Evolutionary conservation across 2,113 vertebrate species (phyloP).

Genomic region (Myrmophylax atrothorax): DNA sequence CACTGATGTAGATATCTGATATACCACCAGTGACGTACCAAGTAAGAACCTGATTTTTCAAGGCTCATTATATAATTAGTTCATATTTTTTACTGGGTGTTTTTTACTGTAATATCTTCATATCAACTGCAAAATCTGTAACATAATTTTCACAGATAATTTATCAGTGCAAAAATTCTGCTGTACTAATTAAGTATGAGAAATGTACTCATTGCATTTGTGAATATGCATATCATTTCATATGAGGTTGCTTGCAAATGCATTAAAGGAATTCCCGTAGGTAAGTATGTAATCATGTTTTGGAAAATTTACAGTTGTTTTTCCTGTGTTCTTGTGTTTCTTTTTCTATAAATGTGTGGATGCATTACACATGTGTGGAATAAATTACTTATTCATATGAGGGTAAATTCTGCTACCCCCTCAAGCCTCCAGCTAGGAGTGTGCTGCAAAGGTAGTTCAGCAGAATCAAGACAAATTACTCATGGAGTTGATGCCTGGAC

Average conservation of each 20-base stretch:
- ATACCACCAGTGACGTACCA: not conserved
- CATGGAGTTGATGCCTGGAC: not conserved
- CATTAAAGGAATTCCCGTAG: not conserved
- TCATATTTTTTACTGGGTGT: not conserved
- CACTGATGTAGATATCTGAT: conserved; percentile 18
- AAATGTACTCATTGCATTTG: not conserved
- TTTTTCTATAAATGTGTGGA: not conserved
- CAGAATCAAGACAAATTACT: not conserved
- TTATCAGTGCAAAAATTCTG: conserved; percentile 21
- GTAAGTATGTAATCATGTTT: not conserved
- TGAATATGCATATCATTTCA: conserved; percentile 15
- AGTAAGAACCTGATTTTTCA: conserved; percentile 39
- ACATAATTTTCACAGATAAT: conserved; percentile 37
- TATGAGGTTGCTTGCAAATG: not conserved
- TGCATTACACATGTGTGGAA: accelerated
- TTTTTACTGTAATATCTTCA: conserved; percentile 45
- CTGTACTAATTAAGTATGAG: not conserved
- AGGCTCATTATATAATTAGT: conserved; percentile 50
- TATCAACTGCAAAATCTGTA: conserved; percentile 41
- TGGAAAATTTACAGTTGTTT: not conserved
- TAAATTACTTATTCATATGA: not conserved
- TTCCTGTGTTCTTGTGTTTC: not conserved
- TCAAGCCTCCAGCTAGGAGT: not conserved
- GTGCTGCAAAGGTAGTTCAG: not conserved
- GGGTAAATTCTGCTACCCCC: not conserved